phyloP scores from a whole-genome alignment of 2,113 vertebrate species.

The Ceratotherium simum region DNA sequence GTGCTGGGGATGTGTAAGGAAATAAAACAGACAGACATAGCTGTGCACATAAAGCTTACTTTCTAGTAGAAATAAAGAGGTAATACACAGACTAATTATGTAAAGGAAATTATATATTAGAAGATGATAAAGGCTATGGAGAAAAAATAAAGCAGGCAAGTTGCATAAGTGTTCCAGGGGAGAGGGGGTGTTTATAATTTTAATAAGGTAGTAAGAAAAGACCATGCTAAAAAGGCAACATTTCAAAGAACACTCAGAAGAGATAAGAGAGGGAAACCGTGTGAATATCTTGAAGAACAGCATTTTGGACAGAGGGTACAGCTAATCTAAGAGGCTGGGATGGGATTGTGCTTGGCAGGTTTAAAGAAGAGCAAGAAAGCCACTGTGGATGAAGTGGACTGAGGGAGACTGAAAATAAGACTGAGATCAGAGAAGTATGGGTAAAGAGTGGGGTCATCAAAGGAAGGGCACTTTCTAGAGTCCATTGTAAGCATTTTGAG shows the following conservation, averaged over 20 bases:
- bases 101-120: background rate
- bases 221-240: background rate
- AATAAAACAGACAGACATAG: background rate
- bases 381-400: background rate
- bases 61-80: background rate
- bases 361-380: background rate
- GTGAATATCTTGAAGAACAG: background rate
- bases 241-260: background rate
- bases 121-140: background rate
- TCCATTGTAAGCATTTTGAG: background rate
- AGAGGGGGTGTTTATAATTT: background rate
- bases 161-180: background rate
- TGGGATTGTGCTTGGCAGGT: background rate
- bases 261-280: background rate
- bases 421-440: background rate
- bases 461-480: background rate
- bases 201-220: background rate
- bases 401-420: background rate
- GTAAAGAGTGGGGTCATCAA: background rate
- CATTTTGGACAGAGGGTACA: background rate
- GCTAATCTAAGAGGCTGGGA: background rate
- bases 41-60: background rate
- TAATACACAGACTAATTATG: background rate
- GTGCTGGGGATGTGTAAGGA: background rate
- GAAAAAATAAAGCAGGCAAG: background rate